A percentile compares a stretch with the other conserved stretches of the same genome.
These are phyloP conservation scores for Calephelis nemesis DNA, from an alignment of 1,140 invertebrate genomes.

Conservation along the genomic window DNA sequence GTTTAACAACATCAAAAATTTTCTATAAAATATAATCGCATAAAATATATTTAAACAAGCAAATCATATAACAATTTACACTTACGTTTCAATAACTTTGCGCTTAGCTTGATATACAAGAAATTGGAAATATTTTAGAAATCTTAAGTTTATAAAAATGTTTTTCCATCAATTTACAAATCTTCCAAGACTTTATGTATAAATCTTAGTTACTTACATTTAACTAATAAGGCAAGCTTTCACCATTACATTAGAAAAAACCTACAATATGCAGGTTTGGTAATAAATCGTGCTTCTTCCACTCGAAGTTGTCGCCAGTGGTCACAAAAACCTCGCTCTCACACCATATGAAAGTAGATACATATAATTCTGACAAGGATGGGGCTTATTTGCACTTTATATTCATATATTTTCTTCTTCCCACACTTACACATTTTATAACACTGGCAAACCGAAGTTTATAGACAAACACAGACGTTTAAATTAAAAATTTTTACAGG, in stretches of 20 bases:
- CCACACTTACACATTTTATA: conserved; percentile 65
- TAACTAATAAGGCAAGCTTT: conserved; percentile 41
- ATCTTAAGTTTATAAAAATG: conserved; percentile 13
- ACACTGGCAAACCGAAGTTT: conserved; percentile 71
- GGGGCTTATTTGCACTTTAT: conserved; percentile 57
- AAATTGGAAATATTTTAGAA: conserved; percentile 11
- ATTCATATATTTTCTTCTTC: conserved; percentile 46
- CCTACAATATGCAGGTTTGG: conserved; percentile 73
- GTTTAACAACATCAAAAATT: conserved; percentile 19
- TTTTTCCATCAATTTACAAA: conserved; percentile 1
- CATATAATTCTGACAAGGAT: conserved; percentile 43
- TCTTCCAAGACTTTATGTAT: conserved; percentile 13
- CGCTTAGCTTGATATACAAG: conserved; percentile 19
- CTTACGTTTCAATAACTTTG: conserved; percentile 29
- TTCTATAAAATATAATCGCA: conserved; percentile 24
- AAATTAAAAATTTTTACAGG: conserved; percentile 36
- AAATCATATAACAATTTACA: conserved; percentile 31
- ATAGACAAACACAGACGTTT: conserved; percentile 53
- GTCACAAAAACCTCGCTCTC: conserved; percentile 57
- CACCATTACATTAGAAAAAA: conserved; percentile 36
- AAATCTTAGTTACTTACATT: conserved; percentile 24
- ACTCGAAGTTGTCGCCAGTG: conserved; percentile 55
- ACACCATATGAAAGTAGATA: conserved; percentile 51
- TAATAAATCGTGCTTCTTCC: conserved; percentile 57
- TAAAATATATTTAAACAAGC: conserved; percentile 38